Conservation (phyloP, 2,888 invertebrate genomes). For the Cyrtodaria siliqua region DNA sequence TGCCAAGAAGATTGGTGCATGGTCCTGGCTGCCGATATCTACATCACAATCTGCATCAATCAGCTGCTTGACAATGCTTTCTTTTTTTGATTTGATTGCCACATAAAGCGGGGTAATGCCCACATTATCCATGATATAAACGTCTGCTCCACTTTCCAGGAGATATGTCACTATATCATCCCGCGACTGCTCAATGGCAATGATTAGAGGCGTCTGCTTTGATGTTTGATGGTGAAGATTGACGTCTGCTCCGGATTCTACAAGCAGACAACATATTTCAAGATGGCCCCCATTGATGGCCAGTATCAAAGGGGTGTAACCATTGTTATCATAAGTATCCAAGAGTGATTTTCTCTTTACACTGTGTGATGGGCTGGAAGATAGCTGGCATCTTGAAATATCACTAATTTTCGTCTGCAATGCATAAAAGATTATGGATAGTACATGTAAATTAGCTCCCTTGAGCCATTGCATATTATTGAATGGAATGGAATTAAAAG, state of each 20-base stretch:
- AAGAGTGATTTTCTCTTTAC: conserved; percentile 7
- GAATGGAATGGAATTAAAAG: no score
- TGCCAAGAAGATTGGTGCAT: conserved; percentile 76
- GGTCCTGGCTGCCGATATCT: conserved; percentile 78
- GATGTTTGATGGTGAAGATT: conserved; percentile 87
- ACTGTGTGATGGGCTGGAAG: conserved; percentile 1
- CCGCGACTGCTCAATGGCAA: conserved; percentile 92
- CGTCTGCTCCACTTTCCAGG: conserved; percentile 95
- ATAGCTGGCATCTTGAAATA: conserved; percentile 14
- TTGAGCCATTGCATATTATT: no score
- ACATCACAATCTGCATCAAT: conserved; percentile 74
- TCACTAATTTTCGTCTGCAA: background rate
- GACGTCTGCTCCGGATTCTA: conserved; percentile 96
- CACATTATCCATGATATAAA: conserved; percentile 75
- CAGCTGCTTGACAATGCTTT: conserved; percentile 59
- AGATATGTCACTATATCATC: conserved; percentile 93
- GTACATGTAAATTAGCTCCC: background rate
- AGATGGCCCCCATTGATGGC: conserved; percentile 90
- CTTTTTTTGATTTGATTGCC: conserved; percentile 69
- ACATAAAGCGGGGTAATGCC: conserved; percentile 76
- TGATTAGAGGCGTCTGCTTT: conserved; percentile 93
- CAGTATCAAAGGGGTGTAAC: conserved; percentile 71
- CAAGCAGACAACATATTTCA: conserved; percentile 94
- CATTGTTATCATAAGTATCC: conserved; percentile 63
- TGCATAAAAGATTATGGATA: background rate